Conservation (phyloP, 2,888 invertebrate species). For the Linyphia triangularis region DNA sequence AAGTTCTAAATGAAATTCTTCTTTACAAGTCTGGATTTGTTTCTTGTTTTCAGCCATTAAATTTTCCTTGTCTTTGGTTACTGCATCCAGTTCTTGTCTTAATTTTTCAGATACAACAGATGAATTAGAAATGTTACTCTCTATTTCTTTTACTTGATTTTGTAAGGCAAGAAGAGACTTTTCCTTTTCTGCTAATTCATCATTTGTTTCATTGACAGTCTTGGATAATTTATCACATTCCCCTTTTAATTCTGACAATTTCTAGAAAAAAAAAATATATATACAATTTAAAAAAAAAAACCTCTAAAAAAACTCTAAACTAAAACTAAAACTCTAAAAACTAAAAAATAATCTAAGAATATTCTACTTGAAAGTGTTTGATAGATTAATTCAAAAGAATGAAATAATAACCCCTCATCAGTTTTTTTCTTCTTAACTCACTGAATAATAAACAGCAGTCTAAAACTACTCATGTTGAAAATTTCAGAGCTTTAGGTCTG, state of each 20-base stretch:
- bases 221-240: constrained; percentile 29
- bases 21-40: background rate
- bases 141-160: constrained; percentile 9
- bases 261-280: constrained; percentile 11
- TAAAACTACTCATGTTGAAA: too few species aligned
- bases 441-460: too few species aligned
- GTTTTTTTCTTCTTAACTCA: too few species aligned
- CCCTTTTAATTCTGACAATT: constrained; percentile 1
- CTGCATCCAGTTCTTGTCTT: background rate
- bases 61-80: background rate
- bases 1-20: background rate
- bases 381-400: too few species aligned
- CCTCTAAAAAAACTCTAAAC: too few species aligned
- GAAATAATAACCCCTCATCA: too few species aligned
- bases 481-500: too few species aligned
- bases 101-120: constrained; percentile 13
- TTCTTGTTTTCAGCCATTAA: background rate
- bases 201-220: background rate
- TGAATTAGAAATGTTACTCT: background rate
- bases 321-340: too few species aligned
- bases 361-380: too few species aligned
- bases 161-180: background rate
- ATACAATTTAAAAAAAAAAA: too few species aligned
- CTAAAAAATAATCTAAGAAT: too few species aligned
- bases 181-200: background rate